Evolutionary conservation across 53 echinoderm and acorn worm species (phyloP).

Genomic region (Temnopleurus reevesii): DNA sequence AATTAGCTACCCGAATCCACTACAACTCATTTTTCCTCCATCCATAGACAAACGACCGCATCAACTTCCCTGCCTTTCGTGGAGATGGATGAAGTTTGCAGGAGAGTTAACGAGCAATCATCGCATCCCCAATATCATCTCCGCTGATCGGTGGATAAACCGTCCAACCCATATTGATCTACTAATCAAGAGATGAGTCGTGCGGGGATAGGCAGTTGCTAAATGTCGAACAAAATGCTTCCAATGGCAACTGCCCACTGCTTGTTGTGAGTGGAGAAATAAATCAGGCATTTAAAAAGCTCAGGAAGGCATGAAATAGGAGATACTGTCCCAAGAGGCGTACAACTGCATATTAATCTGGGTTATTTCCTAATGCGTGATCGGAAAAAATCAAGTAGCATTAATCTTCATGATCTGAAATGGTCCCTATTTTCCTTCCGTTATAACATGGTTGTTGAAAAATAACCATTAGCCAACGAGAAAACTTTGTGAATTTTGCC

Average conservation of each 20-base stretch:
- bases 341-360: conserved; percentile 3
- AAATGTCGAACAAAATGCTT: neutral
- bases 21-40: neutral
- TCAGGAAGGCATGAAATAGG: conserved; percentile 12
- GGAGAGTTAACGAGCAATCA: conserved; percentile 60
- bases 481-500: too few relatives aligned
- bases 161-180: conserved; percentile 53
- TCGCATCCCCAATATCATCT: conserved; percentile 16
- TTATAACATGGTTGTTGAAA: too few relatives aligned
- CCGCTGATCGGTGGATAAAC: conserved; percentile 33
- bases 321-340: neutral
- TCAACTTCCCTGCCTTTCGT: neutral
- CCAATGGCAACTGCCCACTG: neutral
- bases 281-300: conserved; percentile 14
- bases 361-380: neutral
- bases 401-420: too few relatives aligned
- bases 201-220: conserved; percentile 11
- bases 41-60: neutral
- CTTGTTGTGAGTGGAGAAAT: neutral
- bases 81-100: conserved; percentile 20
- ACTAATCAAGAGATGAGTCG: conserved; percentile 15
- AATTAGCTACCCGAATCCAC: neutral
- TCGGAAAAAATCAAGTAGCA: too few relatives aligned
- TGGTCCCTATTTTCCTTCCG: too few relatives aligned
- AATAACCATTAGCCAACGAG: too few relatives aligned